phyloP scores from a whole-genome alignment of 2,113 vertebrate species.

The Paradoxurus hermaphroditus region DNA sequence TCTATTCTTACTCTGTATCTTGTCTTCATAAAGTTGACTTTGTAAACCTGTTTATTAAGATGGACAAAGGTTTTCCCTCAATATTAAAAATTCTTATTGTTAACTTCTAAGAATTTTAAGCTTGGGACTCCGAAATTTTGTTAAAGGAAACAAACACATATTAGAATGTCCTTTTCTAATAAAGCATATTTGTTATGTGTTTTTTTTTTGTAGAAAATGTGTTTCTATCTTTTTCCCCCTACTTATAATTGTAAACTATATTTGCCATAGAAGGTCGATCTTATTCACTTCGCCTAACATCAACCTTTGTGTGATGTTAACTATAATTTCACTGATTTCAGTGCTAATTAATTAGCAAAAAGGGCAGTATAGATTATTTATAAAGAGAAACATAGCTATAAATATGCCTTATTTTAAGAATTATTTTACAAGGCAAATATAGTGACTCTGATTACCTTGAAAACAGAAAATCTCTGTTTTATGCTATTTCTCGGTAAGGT shows the following conservation, averaged over 20 bases:
- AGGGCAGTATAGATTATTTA: neutral
- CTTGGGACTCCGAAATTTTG: neutral
- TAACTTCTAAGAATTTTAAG: neutral
- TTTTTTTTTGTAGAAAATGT: neutral
- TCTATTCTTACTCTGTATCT: neutral
- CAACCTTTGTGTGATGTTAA: neutral
- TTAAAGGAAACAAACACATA: neutral
- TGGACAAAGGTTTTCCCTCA: neutral
- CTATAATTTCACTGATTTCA: neutral
- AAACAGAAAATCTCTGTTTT: neutral
- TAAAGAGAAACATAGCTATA: neutral
- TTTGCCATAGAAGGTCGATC: neutral
- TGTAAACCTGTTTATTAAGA: neutral
- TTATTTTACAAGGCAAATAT: slow-evolving; percentile 2
- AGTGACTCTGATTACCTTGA: neutral
- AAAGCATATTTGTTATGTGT: neutral
- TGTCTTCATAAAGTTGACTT: neutral
- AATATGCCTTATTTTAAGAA: neutral
- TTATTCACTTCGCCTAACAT: neutral
- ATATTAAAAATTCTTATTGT: neutral
- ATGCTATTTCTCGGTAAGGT: neutral
- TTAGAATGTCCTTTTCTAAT: neutral
- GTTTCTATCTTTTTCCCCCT: neutral
- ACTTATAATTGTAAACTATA: neutral
- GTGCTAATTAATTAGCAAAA: neutral